Evolutionary conservation across 2,113 vertebrate genomes (phyloP).

Genomic region (Chloebia gouldiae): DNA sequence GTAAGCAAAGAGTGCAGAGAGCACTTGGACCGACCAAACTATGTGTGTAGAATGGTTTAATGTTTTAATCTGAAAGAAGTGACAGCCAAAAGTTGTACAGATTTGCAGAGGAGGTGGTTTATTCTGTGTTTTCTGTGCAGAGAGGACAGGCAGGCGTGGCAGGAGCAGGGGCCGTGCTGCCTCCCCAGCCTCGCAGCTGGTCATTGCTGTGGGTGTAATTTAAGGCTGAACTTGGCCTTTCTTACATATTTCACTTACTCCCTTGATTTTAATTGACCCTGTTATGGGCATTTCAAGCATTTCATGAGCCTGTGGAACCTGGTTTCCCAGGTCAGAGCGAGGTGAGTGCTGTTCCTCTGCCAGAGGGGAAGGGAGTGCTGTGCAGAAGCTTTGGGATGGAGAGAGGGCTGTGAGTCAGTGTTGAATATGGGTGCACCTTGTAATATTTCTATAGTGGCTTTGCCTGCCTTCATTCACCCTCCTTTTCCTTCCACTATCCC

Average conservation of each 20-base stretch:
- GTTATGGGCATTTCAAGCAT: not conserved
- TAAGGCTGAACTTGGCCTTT: not conserved
- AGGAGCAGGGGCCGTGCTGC: not conserved
- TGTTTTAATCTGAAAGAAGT: not conserved
- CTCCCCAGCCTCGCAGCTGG: accelerated
- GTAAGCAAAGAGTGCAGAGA: not conserved
- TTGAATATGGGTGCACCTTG: not conserved
- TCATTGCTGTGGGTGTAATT: not conserved
- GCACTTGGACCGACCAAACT: no score
- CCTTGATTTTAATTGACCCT: not conserved
- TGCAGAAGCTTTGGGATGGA: not conserved
- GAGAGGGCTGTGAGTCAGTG: not conserved
- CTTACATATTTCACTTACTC: not conserved
- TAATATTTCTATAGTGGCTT: not conserved
- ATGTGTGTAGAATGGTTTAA: not conserved
- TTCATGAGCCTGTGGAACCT: not conserved
- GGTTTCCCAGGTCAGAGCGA: not conserved
- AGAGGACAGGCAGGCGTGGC: not conserved
- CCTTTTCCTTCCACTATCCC: not conserved
- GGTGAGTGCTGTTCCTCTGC: not conserved
- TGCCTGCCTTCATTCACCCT: not conserved
- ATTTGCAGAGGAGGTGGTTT: not conserved
- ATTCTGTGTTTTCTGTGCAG: not conserved
- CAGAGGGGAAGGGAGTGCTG: not conserved
- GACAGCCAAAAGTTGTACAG: not conserved